Conservation (phyloP, 2,113 vertebrate genomes). For the Festucalex cinctus region DNA sequence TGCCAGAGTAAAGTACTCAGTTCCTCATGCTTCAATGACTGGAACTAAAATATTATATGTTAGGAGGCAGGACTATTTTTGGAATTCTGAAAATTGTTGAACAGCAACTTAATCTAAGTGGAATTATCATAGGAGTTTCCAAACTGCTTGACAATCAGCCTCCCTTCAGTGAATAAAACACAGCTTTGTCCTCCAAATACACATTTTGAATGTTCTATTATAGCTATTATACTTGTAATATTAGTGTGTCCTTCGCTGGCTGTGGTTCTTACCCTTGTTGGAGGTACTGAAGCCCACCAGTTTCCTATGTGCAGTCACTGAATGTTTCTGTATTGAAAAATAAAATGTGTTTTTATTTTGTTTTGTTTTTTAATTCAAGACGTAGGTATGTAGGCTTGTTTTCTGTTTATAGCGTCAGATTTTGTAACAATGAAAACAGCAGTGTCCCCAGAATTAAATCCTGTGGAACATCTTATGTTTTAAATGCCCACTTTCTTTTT, state of each 20-base stretch:
- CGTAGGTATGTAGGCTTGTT: too few relatives aligned
- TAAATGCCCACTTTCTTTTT: too few relatives aligned
- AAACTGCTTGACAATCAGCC: neutral
- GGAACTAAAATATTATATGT: constrained; percentile 42
- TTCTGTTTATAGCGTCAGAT: too few relatives aligned
- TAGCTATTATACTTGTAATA: neutral
- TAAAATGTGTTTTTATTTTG: too few relatives aligned
- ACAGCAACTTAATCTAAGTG: constrained; percentile 29
- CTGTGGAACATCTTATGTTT: too few relatives aligned
- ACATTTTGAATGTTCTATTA: neutral
- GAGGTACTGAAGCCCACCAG: too few relatives aligned
- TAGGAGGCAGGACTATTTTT: constrained; percentile 34
- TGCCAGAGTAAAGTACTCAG: constrained; percentile 26
- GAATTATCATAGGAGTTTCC: constrained; percentile 3
- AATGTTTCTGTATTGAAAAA: too few relatives aligned
- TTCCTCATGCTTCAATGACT: constrained; percentile 27
- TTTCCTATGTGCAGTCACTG: too few relatives aligned
- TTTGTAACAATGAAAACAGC: too few relatives aligned
- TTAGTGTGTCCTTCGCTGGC: neutral
- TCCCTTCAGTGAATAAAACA: neutral
- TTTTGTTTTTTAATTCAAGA: too few relatives aligned
- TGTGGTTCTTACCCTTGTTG: too few relatives aligned
- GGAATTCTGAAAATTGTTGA: constrained; percentile 33
- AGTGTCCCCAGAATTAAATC: too few relatives aligned
- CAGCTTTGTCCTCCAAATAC: neutral